Conservation (phyloP, 2,888 invertebrate species). For the Lasioglossum calceatum region DNA sequence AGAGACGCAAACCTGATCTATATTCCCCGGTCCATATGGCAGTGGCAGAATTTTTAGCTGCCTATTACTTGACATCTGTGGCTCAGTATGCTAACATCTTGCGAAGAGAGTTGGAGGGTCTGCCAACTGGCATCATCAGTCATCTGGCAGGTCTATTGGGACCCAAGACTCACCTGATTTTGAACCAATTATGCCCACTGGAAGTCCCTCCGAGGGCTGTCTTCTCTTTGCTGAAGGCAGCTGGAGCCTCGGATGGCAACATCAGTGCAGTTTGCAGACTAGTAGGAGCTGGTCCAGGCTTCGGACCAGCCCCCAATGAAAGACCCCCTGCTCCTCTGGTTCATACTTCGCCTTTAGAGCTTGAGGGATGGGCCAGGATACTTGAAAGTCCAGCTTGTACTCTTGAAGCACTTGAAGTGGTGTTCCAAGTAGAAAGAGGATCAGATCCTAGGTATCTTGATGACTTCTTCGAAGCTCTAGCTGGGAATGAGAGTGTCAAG, state of each 20-base stretch:
- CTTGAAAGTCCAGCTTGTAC: slow-evolving; percentile 84
- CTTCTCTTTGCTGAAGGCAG: slow-evolving; percentile 85
- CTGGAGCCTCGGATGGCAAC: slow-evolving; percentile 85
- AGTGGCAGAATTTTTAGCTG: slow-evolving; percentile 86
- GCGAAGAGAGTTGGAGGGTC: slow-evolving; percentile 85
- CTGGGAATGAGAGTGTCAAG: slow-evolving; percentile 85
- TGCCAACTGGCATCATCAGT: slow-evolving; percentile 84
- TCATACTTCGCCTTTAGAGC: slow-evolving; percentile 84
- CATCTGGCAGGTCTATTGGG: slow-evolving; percentile 85
- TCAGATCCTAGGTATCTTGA: slow-evolving; percentile 84
- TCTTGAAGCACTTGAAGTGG: slow-evolving; percentile 85
- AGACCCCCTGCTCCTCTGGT: slow-evolving; percentile 81
- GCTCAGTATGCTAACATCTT: slow-evolving; percentile 85
- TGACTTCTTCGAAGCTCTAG: slow-evolving; percentile 85
- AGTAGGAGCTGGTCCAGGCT: slow-evolving; percentile 84
- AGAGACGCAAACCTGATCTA: slow-evolving; percentile 83
- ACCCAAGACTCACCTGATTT: slow-evolving; percentile 85
- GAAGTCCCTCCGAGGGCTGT: slow-evolving; percentile 86
- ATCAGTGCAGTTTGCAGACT: slow-evolving; percentile 85
- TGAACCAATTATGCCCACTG: slow-evolving; percentile 85
- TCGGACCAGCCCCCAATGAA: slow-evolving; percentile 83
- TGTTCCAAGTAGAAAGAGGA: slow-evolving; percentile 85
- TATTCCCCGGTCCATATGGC: slow-evolving; percentile 85
- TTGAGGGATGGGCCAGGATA: slow-evolving; percentile 86
- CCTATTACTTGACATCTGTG: slow-evolving; percentile 86